Percentiles rank a stretch among this genome's conserved stretches.
phyloP scores from a whole-genome alignment of 2,113 vertebrate species.

The Stercorarius parasiticus region DNA sequence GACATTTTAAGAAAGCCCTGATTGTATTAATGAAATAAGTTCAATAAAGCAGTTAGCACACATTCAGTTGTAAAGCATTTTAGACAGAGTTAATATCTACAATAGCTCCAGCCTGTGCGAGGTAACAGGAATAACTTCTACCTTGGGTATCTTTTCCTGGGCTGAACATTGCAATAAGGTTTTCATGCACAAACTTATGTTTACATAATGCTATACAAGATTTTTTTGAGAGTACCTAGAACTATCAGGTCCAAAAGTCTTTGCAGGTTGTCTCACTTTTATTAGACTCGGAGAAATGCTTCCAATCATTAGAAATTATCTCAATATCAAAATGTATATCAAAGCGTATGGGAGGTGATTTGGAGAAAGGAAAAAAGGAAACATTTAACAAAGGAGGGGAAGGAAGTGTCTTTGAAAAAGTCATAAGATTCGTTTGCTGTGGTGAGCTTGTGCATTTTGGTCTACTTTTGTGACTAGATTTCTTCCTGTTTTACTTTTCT shows the following conservation, averaged over 20 bases:
- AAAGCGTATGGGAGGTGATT: neutral
- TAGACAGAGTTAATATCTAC: neutral
- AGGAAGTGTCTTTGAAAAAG: neutral
- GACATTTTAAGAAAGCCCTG: neutral
- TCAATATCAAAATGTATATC: neutral
- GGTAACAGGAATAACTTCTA: neutral
- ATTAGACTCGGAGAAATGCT: neutral
- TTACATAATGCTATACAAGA: neutral
- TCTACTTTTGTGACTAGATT: neutral
- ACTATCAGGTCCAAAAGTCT: neutral
- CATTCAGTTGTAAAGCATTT: neutral
- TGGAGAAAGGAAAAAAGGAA: neutral
- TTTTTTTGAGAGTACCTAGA: neutral
- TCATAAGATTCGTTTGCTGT: neutral
- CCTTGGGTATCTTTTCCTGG: neutral
- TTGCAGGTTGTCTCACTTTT: neutral
- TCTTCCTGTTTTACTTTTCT: neutral
- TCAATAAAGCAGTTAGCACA: neutral
- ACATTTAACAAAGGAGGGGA: neutral
- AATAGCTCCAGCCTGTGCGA: neutral
- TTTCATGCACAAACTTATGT: neutral
- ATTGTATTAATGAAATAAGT: neutral
- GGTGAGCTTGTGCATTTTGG: neutral
- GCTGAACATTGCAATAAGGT: neutral
- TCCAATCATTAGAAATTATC: neutral